Conservation (phyloP, 1,140 invertebrate genomes). For the Dendrolimus punctatus region DNA sequence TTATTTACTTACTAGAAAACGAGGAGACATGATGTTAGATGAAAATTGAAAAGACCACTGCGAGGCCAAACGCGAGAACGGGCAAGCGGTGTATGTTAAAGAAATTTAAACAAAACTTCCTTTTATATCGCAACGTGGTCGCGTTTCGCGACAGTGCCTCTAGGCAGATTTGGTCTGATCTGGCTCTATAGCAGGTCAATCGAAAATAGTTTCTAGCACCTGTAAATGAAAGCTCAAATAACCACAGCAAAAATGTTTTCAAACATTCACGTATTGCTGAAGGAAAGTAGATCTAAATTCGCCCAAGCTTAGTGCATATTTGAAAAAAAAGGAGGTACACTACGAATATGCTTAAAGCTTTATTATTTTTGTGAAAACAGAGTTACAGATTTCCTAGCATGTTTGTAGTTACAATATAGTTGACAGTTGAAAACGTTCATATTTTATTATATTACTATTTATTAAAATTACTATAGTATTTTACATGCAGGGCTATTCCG, state of each 20-base stretch:
- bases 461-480: too few species aligned
- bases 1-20: constrained; percentile 49
- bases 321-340: neutral
- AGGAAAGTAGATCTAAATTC: too few species aligned
- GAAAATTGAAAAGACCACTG: constrained; percentile 10
- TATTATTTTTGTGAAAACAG: constrained; percentile 29
- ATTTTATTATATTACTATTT: too few species aligned
- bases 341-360: constrained; percentile 7
- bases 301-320: neutral
- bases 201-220: constrained; percentile 13
- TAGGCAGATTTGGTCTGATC: constrained; percentile 35
- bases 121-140: constrained; percentile 68
- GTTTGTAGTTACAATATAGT: constrained; percentile 19
- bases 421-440: constrained; percentile 13
- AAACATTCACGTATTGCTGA: neutral
- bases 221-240: constrained; percentile 7
- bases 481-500: too few species aligned
- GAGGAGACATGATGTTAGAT: constrained; percentile 42
- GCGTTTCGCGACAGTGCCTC: constrained; percentile 65
- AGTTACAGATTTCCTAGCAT: constrained; percentile 1
- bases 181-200: neutral
- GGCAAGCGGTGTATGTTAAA: constrained; percentile 57
- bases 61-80: constrained; percentile 39
- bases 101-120: constrained; percentile 66
- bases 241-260: neutral